phyloP scores from a whole-genome alignment of 2,888 invertebrate genomes.

The Cancer borealis region DNA sequence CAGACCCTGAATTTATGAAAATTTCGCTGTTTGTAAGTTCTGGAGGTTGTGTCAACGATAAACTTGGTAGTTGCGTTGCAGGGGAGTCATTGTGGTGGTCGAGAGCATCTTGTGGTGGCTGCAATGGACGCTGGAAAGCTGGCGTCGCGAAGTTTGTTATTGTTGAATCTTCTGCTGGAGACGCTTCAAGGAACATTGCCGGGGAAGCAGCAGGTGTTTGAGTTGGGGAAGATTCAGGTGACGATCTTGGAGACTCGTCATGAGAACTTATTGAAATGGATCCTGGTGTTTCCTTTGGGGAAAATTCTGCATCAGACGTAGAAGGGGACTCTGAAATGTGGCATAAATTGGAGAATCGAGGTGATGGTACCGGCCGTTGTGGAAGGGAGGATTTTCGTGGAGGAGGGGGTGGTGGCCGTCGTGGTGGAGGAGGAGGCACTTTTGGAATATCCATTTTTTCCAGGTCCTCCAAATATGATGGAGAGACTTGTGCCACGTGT shows the following conservation, averaged over 20 bases:
- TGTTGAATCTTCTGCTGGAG: neutral
- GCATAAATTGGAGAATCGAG: neutral
- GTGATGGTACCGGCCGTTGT: neutral
- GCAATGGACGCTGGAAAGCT: neutral
- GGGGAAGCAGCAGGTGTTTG: neutral
- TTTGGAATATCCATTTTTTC: conserved; percentile 42
- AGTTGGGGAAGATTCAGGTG: neutral
- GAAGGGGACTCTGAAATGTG: too few relatives aligned
- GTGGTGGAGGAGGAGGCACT: conserved; percentile 50
- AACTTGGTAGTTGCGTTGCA: neutral
- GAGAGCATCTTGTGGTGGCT: neutral
- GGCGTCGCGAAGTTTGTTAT: neutral
- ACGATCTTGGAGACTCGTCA: neutral
- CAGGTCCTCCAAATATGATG: neutral
- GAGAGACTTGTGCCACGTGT: neutral
- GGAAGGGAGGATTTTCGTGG: neutral
- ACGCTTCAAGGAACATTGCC: neutral
- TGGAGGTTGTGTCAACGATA: neutral
- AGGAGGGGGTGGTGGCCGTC: neutral
- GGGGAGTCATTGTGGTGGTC: neutral
- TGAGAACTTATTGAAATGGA: neutral
- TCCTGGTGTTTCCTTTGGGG: neutral
- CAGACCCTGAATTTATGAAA: neutral
- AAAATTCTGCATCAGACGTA: neutral
- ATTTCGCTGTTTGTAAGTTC: neutral